These are phyloP conservation scores for Lymantria dispar DNA, from an alignment of 2,888 invertebrate species.

Conservation along the genomic window DNA sequence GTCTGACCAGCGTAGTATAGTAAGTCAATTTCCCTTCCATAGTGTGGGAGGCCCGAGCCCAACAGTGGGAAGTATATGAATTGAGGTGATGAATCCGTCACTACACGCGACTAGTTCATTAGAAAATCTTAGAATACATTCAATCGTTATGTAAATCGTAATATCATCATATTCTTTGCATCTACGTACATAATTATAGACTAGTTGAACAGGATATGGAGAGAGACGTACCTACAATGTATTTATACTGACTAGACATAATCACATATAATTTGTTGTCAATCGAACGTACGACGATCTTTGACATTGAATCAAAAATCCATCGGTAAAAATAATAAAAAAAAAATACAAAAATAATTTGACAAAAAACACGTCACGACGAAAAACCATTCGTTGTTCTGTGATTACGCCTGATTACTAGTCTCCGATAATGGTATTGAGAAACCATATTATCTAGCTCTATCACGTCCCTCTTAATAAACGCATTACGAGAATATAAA, in stretches of 20 bases:
- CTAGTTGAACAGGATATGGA: conserved; percentile 44
- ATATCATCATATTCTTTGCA: conserved; percentile 11
- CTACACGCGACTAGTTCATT: too few relatives aligned
- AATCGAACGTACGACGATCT: conserved; percentile 68
- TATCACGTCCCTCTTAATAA: conserved; percentile 36
- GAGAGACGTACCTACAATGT: conserved; percentile 36
- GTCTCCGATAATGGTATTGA: conserved; percentile 65
- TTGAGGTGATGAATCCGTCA: too few relatives aligned
- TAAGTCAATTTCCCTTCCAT: too few relatives aligned
- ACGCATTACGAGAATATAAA: conserved; percentile 11
- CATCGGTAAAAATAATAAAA: conserved; percentile 46
- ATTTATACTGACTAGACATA: conserved; percentile 44
- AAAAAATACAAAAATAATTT: conserved; percentile 54
- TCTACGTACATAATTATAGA: conserved; percentile 23
- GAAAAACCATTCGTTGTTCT: conserved; percentile 65
- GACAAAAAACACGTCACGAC: conserved; percentile 62
- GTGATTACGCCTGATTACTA: conserved; percentile 75
- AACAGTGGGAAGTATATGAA: too few relatives aligned
- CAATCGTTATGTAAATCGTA: conserved; percentile 5
- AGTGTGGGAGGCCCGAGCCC: too few relatives aligned
- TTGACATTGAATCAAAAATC: conserved; percentile 71
- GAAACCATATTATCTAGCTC: conserved; percentile 42
- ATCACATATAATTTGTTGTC: conserved; percentile 70
- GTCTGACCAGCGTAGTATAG: too few relatives aligned
- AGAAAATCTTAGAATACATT: background rate